Percentiles rank a stretch among this genome's conserved stretches.
Conservation (phyloP, 2,113 vertebrate species). For the Alligator sinensis region DNA sequence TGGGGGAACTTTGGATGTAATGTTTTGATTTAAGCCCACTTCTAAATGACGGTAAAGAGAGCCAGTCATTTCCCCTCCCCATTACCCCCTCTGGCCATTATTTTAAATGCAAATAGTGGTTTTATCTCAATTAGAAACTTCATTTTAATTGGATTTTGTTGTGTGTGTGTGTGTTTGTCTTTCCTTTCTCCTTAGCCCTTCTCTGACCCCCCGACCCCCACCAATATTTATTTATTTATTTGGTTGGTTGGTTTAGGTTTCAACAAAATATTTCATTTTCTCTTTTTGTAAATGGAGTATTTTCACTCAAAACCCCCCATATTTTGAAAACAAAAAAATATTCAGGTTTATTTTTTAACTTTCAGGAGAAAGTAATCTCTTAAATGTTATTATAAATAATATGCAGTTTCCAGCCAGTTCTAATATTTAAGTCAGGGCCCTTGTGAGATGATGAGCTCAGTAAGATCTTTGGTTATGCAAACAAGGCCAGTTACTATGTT, state of each 20-base stretch:
- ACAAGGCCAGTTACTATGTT: fast-evolving
- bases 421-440: not conserved
- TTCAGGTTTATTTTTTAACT: not conserved
- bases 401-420: not conserved
- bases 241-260: too few species aligned
- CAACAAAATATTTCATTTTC: not conserved
- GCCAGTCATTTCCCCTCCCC: too few species aligned
- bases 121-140: too few species aligned
- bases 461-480: not conserved
- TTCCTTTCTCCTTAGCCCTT: too few species aligned
- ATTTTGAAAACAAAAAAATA: not conserved
- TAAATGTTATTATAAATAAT: not conserved
- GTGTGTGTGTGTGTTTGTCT: too few species aligned
- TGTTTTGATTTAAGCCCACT: not conserved
- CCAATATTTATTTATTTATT: too few species aligned
- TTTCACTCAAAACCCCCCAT: not conserved
- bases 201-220: too few species aligned
- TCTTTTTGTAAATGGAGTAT: not conserved
- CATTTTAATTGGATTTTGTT: too few species aligned
- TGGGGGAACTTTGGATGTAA: not conserved
- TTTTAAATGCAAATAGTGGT: too few species aligned
- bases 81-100: too few species aligned
- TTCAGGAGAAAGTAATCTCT: too few species aligned
- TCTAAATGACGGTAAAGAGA: not conserved
- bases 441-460: not conserved